Evolutionary conservation across 2,888 invertebrate genomes (phyloP), one percentile per base, ranked within the genome.

Genomic region (Cheiracanthium punctorium): DNA sequence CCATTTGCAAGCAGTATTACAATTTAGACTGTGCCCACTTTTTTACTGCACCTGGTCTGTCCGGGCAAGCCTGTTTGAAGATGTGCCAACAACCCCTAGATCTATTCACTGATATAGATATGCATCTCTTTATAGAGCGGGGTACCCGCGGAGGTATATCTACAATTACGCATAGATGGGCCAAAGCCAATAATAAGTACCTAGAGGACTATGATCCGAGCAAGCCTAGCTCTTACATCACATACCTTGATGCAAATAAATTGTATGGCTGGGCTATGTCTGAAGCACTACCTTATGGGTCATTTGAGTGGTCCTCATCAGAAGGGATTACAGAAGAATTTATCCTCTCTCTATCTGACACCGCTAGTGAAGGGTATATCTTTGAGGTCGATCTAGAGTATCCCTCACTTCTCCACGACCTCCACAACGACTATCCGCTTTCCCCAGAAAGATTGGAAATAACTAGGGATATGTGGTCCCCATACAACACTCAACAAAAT

Each of bases 11-110:
- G 1, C 28, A 86, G 24, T 77, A 79, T 30, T 90, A 90, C 79
- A 74, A 88, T 69, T 75, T 91, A 37, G 90, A 90, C 82, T 89
- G 90, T 8, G 24, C 20, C 0, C 48, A 37, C 4, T 90, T 90
- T 82, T 90, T 84, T 67, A 90, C 90, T 7, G 80, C 88, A 52
- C 90, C 91, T 0, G 90, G 90, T 8, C 85, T 91, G 64, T 84
- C 90, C 30, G 91, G 90, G 70, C 37, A 70, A 4, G 70, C 41
- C 1, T 70, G 14, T 24, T 37, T 70, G 20, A 37, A 41, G 0
- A 37, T 70, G 70, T 37, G 0, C 0, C 0, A 37, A 0, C 33
- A n/a, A 37, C 70, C 24, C 2, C 30, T 70, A 1, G 58, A 58
- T 24, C 24, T 58, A 24, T 12, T 58, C 24, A 58, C 24, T 7